Conservation (phyloP, 1,140 invertebrate genomes). For the Arion vulgaris region DNA sequence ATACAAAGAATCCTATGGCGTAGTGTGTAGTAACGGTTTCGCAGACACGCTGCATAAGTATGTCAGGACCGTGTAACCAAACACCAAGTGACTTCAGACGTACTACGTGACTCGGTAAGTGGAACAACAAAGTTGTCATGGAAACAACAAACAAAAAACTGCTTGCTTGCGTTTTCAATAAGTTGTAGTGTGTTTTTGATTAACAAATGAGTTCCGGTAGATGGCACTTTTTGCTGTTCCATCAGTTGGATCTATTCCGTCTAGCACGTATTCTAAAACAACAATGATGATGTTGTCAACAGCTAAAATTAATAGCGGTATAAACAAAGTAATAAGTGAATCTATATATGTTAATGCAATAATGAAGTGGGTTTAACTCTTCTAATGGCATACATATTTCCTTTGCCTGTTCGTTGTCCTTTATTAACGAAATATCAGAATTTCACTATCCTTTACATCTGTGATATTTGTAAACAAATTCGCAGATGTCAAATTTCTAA, state of each 20-base stretch:
- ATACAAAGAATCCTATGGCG: constrained; percentile 88
- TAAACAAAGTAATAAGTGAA: not conserved
- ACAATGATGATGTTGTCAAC: constrained; percentile 11
- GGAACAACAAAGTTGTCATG: constrained; percentile 83
- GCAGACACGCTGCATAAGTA: constrained; percentile 75
- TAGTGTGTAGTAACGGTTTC: constrained; percentile 85
- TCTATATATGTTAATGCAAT: constrained; percentile 73
- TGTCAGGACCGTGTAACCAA: not conserved
- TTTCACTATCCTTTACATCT: too few relatives aligned
- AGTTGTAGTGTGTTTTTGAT: not conserved
- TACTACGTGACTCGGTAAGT: constrained; percentile 78
- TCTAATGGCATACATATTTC: constrained; percentile 1
- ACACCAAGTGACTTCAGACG: constrained; percentile 63
- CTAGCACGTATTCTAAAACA: not conserved
- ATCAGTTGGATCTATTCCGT: not conserved
- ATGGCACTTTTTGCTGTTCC: constrained; percentile 63
- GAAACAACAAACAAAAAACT: constrained; percentile 87
- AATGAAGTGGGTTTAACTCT: not conserved
- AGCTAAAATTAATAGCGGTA: constrained; percentile 11
- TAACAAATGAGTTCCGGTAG: constrained; percentile 66
- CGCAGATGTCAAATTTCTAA: constrained; percentile 62
- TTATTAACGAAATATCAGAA: too few relatives aligned
- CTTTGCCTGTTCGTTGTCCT: not conserved
- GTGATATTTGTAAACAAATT: not conserved
- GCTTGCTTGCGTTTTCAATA: constrained; percentile 81